Base-by-base conservation (phyloP, 2,888 invertebrate genomes). In the Heteromurus nitidus region DNA sequence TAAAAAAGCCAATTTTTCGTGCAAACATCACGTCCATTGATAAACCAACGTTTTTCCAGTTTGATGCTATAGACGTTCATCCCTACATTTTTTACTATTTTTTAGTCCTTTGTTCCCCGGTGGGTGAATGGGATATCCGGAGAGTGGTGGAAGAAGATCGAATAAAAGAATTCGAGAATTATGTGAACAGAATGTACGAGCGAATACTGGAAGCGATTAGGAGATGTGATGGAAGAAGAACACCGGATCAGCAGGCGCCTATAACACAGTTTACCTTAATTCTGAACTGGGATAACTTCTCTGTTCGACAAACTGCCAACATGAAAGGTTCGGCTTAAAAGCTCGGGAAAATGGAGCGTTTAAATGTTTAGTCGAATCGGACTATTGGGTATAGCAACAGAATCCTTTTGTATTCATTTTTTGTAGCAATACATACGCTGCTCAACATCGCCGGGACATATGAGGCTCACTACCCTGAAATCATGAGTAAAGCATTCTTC, bases 281-380 rank as follows among this genome's bases (percentile, higher is more conserved):
- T 55, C 75, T 82, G 24, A 83, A 87, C 64, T 87, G 86, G 83
- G 85, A 84, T 65, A 80, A 80, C 42, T 87, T 85, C 70, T 80
- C 83, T 18, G 84, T 83, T 70, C 44, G 82, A 13, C 87, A 87
- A 82, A 83, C 85, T 13, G 81, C 80, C 3, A 79, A 69, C n/a
- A 68, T 76, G 20, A 76, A 76, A 77, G 81, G 80, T 73, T 18
- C 16, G 30, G 16, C 16, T 18, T 60, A 30, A n/a, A n/a, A n/a
- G n/a, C n/a, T n/a, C n/a, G n/a, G n/a, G n/a, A n/a, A n/a, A n/a
- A n/a, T n/a, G n/a, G n/a, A n/a, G n/a, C n/a, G n/a, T n/a, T n/a
- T n/a, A n/a, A n/a, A n/a, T n/a, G n/a, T n/a, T n/a, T n/a, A n/a
- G n/a, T n/a, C n/a, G n/a, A n/a, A n/a, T n/a, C n/a, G n/a, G n/a